Base-by-base conservation (phyloP, 2,797 vertebrate species). In the Periophthalmus magnuspinnatus region DNA sequence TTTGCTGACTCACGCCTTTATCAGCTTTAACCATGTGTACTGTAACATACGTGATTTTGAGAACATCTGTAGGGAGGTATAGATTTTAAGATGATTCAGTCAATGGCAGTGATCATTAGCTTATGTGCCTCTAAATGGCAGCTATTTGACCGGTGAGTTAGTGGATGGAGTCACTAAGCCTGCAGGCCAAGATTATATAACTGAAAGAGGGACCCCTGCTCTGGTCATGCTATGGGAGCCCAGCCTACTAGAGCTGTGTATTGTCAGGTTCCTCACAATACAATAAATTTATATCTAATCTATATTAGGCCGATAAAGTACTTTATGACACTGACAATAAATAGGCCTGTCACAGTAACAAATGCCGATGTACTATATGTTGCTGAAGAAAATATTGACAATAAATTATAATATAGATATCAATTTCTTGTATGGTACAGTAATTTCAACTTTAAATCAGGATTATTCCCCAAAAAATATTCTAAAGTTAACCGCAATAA, bases 91-190 rank as follows among this genome's bases (percentile, higher is more conserved):
- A 69, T 5, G 2, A 63, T 61, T 1, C 13, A 45, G 69, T 86
- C 80, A 34, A 75, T 84, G n/a, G 5, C 21, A 41, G 58, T 38
- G n/a, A 21, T 55, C 56, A 80, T 70, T 59, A 19, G 50, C 75
- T 32, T 61, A 22, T 41, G 33, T 21, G 6, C 17, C 55, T 45
- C 58, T 70, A 63, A 84, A 75, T 73, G 55, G 64, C 60, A 58
- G 58, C 77, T 69, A 59, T 69, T 72, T 79, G 74, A 81, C 61
- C 45, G 36, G 6, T 76, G 28, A 67, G 70, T 64, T 19, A 69
- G 72, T 61, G 21, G 68, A 62, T 77, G 67, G 24, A 48, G 69
- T 67, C 77, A 38, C 45, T 64, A 61, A 74, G 68, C 83, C 76
- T 56, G 6, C 13, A 72, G 77, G 71, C 65, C 19, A 58, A 14